These are phyloP conservation scores for Chiloscyllium plagiosum DNA, from an alignment of 2,113 vertebrate species.

Conservation along the genomic window DNA sequence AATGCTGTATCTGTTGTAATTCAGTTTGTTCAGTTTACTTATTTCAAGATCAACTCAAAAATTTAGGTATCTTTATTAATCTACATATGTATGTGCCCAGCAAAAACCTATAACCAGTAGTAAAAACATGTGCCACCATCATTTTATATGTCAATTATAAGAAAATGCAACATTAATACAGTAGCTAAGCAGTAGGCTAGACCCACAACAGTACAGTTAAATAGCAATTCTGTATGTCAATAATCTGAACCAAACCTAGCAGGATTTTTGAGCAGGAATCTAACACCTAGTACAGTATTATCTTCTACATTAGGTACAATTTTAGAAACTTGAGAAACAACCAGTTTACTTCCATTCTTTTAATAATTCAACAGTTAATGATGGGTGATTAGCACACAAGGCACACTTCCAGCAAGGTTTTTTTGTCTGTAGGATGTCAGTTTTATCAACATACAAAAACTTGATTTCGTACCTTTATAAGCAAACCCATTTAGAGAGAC, in stretches of 20 bases:
- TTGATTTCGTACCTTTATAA: slow-evolving; percentile 61
- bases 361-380: slow-evolving; percentile 61
- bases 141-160: slow-evolving; percentile 12
- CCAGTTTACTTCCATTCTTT: slow-evolving; percentile 39
- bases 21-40: slow-evolving; percentile 26
- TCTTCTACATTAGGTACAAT: slow-evolving; percentile 42
- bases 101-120: neutral
- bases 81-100: neutral
- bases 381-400: slow-evolving; percentile 63
- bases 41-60: slow-evolving; percentile 11
- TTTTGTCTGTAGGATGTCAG: slow-evolving; percentile 50
- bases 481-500: slow-evolving; percentile 63
- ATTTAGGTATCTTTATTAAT: neutral
- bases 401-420: slow-evolving; percentile 57
- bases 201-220: neutral
- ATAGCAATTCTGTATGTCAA: neutral
- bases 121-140: slow-evolving; percentile 13
- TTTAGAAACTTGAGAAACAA: slow-evolving; percentile 38
- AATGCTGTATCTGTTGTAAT: slow-evolving; percentile 11
- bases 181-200: slow-evolving; percentile 6
- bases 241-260: neutral
- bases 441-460: slow-evolving; percentile 61
- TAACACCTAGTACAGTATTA: neutral
- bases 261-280: slow-evolving; percentile 9
- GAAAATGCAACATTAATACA: neutral